Percentiles rank a stretch among this genome's conserved stretches.
phyloP scores from a whole-genome alignment of 2,888 invertebrate genomes.

The Tipula unca region DNA sequence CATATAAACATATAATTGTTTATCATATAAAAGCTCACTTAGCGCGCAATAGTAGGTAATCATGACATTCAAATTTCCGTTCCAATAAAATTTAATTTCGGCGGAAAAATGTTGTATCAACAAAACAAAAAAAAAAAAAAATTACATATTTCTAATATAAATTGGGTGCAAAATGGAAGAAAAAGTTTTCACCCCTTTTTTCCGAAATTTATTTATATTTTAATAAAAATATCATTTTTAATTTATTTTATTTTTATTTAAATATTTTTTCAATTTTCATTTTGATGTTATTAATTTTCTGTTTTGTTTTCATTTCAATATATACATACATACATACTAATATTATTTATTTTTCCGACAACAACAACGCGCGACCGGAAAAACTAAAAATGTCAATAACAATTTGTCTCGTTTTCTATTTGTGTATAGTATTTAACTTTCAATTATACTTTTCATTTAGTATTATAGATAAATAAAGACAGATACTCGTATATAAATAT shows the following conservation, averaged over 20 bases:
- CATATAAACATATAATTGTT: not conserved
- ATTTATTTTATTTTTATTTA: not conserved
- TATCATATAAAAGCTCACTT: not conserved
- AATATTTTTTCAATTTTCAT: conserved; percentile 3
- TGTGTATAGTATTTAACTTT: not conserved
- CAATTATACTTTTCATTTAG: not conserved
- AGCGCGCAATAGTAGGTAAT: not conserved
- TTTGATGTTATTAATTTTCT: not conserved
- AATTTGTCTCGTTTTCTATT: not conserved
- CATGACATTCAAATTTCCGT: not conserved
- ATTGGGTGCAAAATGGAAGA: not conserved
- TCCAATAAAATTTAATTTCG: not conserved
- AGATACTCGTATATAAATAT: not conserved
- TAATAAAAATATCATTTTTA: conserved; percentile 14
- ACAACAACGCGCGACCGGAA: not conserved
- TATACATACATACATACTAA: not conserved
- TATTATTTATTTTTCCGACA: not conserved
- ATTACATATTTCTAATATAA: not conserved
- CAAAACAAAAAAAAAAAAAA: not conserved
- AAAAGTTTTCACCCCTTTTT: conserved; percentile 2
- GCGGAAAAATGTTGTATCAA: not conserved
- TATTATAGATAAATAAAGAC: not conserved
- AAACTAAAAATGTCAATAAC: not conserved
- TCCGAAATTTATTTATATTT: not conserved
- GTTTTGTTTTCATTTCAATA: not conserved